Evolutionary conservation across 1,140 invertebrate genomes (phyloP).

Genomic region (Augochlora pura): DNA sequence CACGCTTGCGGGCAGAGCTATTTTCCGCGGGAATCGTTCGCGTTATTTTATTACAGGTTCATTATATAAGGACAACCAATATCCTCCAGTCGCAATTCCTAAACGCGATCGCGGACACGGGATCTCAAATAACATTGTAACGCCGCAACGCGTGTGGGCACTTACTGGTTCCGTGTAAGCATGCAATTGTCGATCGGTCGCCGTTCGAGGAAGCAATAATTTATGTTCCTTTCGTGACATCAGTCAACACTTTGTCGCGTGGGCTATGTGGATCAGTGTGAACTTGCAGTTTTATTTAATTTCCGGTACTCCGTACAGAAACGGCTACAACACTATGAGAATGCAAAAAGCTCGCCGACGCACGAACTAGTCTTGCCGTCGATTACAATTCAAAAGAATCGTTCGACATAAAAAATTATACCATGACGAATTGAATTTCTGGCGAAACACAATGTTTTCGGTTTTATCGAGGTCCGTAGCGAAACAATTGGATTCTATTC

Average conservation of each 20-base stretch:
- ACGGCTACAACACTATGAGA: slow-evolving; percentile 11
- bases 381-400: neutral
- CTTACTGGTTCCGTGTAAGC: neutral
- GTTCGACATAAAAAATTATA: no score
- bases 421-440: no score
- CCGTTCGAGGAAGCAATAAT: slow-evolving; percentile 15
- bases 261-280: slow-evolving; percentile 22
- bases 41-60: no score
- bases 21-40: neutral
- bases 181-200: neutral
- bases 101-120: no score
- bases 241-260: slow-evolving; percentile 9
- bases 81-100: neutral
- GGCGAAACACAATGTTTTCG: no score
- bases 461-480: no score
- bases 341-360: neutral
- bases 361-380: neutral
- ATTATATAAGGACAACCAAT: neutral
- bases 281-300: slow-evolving; percentile 52
- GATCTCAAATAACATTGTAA: neutral
- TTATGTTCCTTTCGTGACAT: slow-evolving; percentile 10
- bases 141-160: neutral
- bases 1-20: neutral
- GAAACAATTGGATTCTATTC: no score
- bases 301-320: slow-evolving; percentile 39